Evolutionary conservation across 2,113 vertebrate species (phyloP).

Genomic region (Sinocyclocheilus grahami): DNA sequence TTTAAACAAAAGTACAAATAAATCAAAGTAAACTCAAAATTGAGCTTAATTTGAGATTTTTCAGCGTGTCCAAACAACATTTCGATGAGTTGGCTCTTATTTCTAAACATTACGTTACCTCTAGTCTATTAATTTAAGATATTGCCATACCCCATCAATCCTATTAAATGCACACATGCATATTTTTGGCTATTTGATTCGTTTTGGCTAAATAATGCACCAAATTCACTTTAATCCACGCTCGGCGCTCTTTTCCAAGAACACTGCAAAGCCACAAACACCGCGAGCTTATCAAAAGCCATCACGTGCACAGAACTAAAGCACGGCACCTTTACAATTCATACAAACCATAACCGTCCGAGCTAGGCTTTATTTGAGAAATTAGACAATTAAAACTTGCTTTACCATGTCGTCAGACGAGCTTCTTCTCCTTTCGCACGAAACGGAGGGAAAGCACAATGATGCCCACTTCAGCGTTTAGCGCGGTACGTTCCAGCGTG

Average conservation of each 20-base stretch:
- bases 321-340: no score
- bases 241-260: conserved; percentile 35
- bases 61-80: no score
- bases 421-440: conserved; percentile 40
- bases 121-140: neutral
- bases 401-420: conserved; percentile 50
- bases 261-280: neutral
- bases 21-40: neutral
- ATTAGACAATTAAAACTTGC: neutral
- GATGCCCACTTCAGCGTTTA: conserved; percentile 35
- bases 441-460: conserved; percentile 60
- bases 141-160: neutral
- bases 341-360: neutral
- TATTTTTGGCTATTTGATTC: neutral
- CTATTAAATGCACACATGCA: neutral
- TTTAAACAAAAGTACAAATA: neutral
- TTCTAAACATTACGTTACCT: neutral
- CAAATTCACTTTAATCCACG: conserved; percentile 7
- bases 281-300: neutral
- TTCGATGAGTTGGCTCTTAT: neutral
- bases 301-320: neutral
- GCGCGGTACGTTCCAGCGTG: conserved; percentile 34
- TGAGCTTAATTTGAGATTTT: no score
- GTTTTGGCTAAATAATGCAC: neutral
- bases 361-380: neutral